A percentile compares a stretch with the other conserved stretches of the same genome.
Evolutionary conservation across 2,888 invertebrate genomes (phyloP).

Genomic region (Amorpha juglandis): DNA sequence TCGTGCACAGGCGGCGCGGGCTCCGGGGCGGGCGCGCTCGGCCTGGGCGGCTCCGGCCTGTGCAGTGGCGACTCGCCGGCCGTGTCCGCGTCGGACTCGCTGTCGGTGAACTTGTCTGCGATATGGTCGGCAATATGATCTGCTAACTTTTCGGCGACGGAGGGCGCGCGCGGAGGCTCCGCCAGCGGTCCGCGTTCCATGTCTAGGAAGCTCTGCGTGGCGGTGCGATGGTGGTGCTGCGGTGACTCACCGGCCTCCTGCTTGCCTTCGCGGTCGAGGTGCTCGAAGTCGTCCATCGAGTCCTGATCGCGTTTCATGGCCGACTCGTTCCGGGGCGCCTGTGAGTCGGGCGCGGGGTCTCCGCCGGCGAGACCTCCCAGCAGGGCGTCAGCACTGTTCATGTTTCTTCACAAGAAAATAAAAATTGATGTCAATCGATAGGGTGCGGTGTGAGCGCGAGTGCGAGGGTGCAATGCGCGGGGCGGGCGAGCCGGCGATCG

Average conservation of each 20-base stretch:
- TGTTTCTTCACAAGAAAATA: constrained; percentile 49
- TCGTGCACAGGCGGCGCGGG: constrained; percentile 41
- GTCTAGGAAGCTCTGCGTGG: constrained; percentile 76
- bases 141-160: constrained; percentile 62
- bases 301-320: constrained; percentile 86
- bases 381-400: constrained; percentile 69
- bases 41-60: constrained; percentile 55
- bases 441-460: constrained; percentile 56
- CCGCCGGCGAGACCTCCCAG: constrained; percentile 69
- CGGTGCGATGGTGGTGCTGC: constrained; percentile 58
- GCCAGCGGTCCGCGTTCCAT: constrained; percentile 78
- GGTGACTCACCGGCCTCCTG: constrained; percentile 65
- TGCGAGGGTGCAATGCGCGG: constrained; percentile 43
- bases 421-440: constrained; percentile 58
- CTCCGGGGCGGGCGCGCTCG: constrained; percentile 46
- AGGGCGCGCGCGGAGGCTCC: constrained; percentile 64
- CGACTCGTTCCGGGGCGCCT: constrained; percentile 40
- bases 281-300: constrained; percentile 90
- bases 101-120: constrained; percentile 85
- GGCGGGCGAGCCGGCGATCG: constrained; percentile 71
- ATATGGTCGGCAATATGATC: constrained; percentile 68
- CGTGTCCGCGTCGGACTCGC: constrained; percentile 82
- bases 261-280: constrained; percentile 86
- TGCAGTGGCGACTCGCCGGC: constrained; percentile 77
- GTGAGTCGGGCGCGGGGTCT: constrained; percentile 50